Conservation (phyloP, 2,888 invertebrate species). For the Drosophila affinis region DNA sequence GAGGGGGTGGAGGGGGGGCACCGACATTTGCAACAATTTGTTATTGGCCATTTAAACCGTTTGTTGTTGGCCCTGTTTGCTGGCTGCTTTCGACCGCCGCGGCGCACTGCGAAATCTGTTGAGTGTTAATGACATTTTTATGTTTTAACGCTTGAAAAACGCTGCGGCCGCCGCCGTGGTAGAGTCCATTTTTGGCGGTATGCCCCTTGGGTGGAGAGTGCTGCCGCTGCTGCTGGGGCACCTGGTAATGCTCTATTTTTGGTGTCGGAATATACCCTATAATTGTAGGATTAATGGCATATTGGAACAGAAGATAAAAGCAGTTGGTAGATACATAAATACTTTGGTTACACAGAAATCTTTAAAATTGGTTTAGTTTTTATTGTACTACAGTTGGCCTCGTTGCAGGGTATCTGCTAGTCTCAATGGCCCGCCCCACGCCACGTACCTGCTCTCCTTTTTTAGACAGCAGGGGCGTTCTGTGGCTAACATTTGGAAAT, state of each 20-base stretch:
- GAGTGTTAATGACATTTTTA: conserved; percentile 78
- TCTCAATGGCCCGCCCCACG: background rate
- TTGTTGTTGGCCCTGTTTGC: conserved; percentile 53
- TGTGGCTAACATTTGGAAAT: conserved; percentile 35
- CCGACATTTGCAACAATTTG: conserved; percentile 75
- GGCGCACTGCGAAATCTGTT: conserved; percentile 71
- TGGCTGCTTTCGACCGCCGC: conserved; percentile 44
- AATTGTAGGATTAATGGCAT: no score
- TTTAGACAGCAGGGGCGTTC: conserved; percentile 11
- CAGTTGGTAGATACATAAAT: no score
- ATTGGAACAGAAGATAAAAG: no score
- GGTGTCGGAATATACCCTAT: background rate
- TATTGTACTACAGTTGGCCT: no score
- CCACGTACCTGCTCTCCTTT: background rate
- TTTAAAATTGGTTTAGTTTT: background rate
- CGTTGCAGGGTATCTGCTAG: background rate
- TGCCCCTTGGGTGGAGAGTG: conserved; percentile 14
- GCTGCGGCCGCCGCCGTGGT: conserved; percentile 50
- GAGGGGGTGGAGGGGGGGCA: conserved; percentile 18
- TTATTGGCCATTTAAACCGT: conserved; percentile 77
- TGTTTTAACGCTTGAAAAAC: conserved; percentile 76
- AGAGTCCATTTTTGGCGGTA: conserved; percentile 48
- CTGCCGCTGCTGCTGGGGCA: conserved; percentile 31
- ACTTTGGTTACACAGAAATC: background rate
- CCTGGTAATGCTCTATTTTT: conserved; percentile 44